Evolutionary conservation across 1,140 invertebrate species (phyloP).

Genomic region (Eurytemora carolleeae): DNA sequence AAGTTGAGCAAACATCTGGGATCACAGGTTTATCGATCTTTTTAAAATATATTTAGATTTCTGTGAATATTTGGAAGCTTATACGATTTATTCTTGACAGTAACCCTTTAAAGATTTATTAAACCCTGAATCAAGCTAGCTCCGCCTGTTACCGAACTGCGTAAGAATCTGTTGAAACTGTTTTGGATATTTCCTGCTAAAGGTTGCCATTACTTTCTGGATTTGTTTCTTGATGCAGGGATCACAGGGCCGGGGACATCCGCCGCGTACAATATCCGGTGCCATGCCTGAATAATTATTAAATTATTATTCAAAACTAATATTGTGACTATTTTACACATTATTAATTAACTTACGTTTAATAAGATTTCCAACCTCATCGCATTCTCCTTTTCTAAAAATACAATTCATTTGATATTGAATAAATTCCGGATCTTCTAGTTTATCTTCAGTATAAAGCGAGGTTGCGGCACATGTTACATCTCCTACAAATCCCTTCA

Average conservation of each 20-base stretch:
- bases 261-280: slow-evolving; percentile 1
- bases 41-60: too few species aligned
- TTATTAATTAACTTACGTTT: slow-evolving; percentile 20
- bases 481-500: neutral
- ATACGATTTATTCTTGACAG: too few species aligned
- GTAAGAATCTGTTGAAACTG: neutral
- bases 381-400: slow-evolving; percentile 20
- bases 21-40: too few species aligned
- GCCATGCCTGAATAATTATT: neutral
- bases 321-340: neutral
- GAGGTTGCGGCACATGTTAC: slow-evolving; percentile 11
- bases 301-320: neutral
- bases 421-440: slow-evolving; percentile 19
- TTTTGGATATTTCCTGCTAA: slow-evolving; percentile 1
- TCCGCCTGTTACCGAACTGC: neutral
- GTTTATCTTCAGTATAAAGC: slow-evolving; percentile 19
- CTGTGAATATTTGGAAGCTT: too few species aligned
- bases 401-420: slow-evolving; percentile 22
- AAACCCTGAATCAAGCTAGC: too few species aligned
- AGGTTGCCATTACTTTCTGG: slow-evolving; percentile 7
- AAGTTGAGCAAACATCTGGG: too few species aligned
- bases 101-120: too few species aligned
- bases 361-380: slow-evolving; percentile 21
- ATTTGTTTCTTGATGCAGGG: slow-evolving; percentile 8
- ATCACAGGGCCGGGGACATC: slow-evolving; percentile 8